phyloP scores from a whole-genome alignment of 2,888 invertebrate species.

The Pristionchus mayeri region DNA sequence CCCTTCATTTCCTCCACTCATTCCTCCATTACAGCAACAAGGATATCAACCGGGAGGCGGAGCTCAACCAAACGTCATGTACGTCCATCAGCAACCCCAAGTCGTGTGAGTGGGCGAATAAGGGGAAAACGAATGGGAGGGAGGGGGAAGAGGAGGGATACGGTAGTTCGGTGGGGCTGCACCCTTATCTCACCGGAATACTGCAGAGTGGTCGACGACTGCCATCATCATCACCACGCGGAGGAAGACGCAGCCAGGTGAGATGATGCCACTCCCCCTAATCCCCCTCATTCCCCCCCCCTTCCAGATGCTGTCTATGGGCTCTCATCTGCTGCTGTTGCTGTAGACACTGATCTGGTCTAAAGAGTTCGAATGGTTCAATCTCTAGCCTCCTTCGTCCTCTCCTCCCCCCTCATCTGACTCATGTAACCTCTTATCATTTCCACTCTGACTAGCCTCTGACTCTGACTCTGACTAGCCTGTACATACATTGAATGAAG shows the following conservation, averaged over 20 bases:
- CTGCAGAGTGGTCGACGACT: conserved; percentile 30
- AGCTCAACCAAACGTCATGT: conserved; percentile 43
- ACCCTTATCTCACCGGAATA: no score
- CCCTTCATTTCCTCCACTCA: background rate
- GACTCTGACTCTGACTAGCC: background rate
- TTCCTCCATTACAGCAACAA: background rate
- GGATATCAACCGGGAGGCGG: conserved; percentile 34
- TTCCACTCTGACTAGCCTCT: no score
- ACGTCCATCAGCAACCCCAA: conserved; percentile 41
- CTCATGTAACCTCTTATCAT: conserved; percentile 22
- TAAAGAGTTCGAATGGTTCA: background rate
- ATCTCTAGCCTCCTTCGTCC: no score
- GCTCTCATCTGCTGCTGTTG: conserved; percentile 37
- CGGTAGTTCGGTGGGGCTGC: background rate
- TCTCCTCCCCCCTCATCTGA: background rate
- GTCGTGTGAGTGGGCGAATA: conserved; percentile 21
- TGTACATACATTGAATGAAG: conserved; percentile 38
- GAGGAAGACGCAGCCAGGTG: conserved; percentile 22
- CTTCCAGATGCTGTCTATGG: conserved; percentile 36
- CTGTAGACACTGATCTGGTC: conserved; percentile 17
- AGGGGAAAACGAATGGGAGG: background rate
- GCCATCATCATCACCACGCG: conserved; percentile 22
- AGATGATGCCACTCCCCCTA: background rate
- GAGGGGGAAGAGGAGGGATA: background rate
- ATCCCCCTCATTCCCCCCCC: background rate